phyloP scores from a whole-genome alignment of 2,797 vertebrate genomes.

The Geotrypetes seraphini region DNA sequence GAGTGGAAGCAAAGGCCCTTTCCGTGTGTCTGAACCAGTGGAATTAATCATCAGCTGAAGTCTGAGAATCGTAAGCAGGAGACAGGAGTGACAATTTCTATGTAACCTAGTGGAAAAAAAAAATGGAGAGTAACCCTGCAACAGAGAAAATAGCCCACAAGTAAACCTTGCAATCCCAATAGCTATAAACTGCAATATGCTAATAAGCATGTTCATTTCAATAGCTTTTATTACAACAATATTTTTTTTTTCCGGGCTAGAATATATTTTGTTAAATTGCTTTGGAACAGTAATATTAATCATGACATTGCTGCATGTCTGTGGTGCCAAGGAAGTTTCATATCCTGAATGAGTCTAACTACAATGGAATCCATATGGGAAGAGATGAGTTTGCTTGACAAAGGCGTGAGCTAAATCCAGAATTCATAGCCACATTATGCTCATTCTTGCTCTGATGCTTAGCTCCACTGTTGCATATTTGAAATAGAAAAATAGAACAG shows the following conservation, averaged over 20 bases:
- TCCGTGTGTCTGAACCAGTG: slow-evolving; percentile 11
- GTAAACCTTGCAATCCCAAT: slow-evolving; percentile 3
- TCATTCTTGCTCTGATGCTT: too few relatives aligned
- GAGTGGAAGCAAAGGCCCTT: slow-evolving; percentile 1
- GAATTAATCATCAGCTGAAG: slow-evolving; percentile 36
- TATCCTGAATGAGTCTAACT: neutral
- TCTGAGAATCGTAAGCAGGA: slow-evolving; percentile 33
- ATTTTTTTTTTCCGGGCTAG: slow-evolving; percentile 11
- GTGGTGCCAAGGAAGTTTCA: slow-evolving; percentile 18
- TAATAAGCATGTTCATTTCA: slow-evolving; percentile 37
- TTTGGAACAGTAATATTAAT: slow-evolving; percentile 27
- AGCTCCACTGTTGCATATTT: too few relatives aligned
- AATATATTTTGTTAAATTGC: slow-evolving; percentile 20
- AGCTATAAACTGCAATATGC: slow-evolving; percentile 19
- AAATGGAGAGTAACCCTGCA: slow-evolving; percentile 17
- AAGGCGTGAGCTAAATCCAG: too few relatives aligned
- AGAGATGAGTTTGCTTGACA: neutral
- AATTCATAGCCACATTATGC: too few relatives aligned
- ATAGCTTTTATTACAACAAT: slow-evolving; percentile 29
- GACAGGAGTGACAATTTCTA: slow-evolving; percentile 31
- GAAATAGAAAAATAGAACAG: too few relatives aligned
- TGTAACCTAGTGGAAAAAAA: slow-evolving; percentile 33
- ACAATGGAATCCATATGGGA: neutral
- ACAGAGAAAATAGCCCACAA: slow-evolving; percentile 22
- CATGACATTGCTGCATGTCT: slow-evolving; percentile 4